These are phyloP conservation scores for Gymnothorax javanicus DNA, from an alignment of 2,797 vertebrate genomes.

Conservation along the genomic window DNA sequence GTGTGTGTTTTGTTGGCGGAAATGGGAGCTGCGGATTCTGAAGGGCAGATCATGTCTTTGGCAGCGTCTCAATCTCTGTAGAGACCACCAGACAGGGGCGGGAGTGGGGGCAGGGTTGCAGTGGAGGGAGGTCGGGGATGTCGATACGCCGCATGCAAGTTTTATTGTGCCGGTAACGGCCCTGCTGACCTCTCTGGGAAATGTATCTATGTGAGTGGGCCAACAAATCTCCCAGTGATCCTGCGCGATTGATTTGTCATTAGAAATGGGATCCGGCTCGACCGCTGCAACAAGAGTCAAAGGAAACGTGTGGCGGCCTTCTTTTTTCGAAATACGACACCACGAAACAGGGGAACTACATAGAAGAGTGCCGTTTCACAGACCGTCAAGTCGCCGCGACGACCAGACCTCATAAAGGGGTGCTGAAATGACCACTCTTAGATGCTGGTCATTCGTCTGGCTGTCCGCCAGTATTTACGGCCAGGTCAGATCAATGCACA, in stretches of 20 bases:
- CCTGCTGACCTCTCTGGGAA: slow-evolving; percentile 18
- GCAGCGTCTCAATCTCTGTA: not conserved
- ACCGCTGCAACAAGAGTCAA: not conserved
- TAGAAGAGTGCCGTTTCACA: slow-evolving; percentile 16
- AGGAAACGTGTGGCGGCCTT: not conserved
- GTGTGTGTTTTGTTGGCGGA: slow-evolving; percentile 21
- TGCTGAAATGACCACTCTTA: slow-evolving; percentile 62
- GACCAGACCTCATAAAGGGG: slow-evolving; percentile 61
- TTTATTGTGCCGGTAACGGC: slow-evolving; percentile 24
- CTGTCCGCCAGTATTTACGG: slow-evolving; percentile 68
- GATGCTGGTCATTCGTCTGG: slow-evolving; percentile 65
- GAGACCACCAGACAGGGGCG: slow-evolving; percentile 26
- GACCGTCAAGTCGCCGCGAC: not conserved
- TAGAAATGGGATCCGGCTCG: slow-evolving; percentile 25
- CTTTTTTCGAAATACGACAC: slow-evolving; percentile 34
- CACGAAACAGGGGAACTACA: slow-evolving; percentile 19
- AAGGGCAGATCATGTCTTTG: not conserved
- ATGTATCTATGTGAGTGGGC: slow-evolving; percentile 30
- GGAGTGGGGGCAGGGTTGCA: not conserved
- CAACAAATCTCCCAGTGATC: slow-evolving; percentile 13
- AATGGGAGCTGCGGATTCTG: slow-evolving; percentile 5
- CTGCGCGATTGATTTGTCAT: slow-evolving; percentile 12
- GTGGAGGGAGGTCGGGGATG: not conserved
- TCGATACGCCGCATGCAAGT: not conserved
- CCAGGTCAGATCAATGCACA: slow-evolving; percentile 70